A percentile compares a stretch with the other conserved stretches of the same genome.
These are phyloP conservation scores for Paedocypris micromegethes DNA, from an alignment of 2,797 vertebrate genomes.

Conservation along the genomic window DNA sequence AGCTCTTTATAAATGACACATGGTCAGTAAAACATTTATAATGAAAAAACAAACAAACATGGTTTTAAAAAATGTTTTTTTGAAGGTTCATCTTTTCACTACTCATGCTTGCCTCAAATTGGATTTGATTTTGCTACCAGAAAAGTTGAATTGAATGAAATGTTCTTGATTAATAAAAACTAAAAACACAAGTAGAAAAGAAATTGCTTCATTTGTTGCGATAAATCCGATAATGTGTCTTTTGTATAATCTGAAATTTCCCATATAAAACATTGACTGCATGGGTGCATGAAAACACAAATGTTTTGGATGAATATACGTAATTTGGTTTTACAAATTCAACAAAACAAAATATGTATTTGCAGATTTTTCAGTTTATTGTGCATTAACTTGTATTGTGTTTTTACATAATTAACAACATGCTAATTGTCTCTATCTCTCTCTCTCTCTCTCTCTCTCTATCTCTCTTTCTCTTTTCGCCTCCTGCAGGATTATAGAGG, in stretches of 20 bases:
- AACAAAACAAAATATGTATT: too few species aligned
- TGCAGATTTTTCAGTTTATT: neutral
- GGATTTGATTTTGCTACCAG: too few species aligned
- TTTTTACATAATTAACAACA: too few species aligned
- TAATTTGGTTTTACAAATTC: neutral
- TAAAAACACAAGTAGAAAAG: too few species aligned
- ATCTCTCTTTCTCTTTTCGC: constrained; percentile 17
- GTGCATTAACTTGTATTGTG: neutral
- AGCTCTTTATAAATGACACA: neutral
- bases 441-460: constrained; percentile 12
- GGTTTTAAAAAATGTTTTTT: neutral
- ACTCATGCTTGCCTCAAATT: neutral
- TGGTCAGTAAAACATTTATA: constrained; percentile 6
- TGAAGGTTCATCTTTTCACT: constrained; percentile 1
- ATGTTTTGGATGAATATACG: constrained; percentile 8
- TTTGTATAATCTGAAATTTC: constrained; percentile 36
- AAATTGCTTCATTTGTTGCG: too few species aligned
- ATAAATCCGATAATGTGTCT: neutral
- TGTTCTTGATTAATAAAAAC: neutral
- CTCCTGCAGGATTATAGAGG: constrained; percentile 88
- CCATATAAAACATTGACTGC: constrained; percentile 18
- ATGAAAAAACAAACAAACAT: constrained; percentile 10
- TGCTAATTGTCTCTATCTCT: neutral
- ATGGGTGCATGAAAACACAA: constrained; percentile 34
- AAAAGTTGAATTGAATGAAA: neutral